Conservation (phyloP, 2,797 vertebrate species). For the Crax fasciolata region DNA sequence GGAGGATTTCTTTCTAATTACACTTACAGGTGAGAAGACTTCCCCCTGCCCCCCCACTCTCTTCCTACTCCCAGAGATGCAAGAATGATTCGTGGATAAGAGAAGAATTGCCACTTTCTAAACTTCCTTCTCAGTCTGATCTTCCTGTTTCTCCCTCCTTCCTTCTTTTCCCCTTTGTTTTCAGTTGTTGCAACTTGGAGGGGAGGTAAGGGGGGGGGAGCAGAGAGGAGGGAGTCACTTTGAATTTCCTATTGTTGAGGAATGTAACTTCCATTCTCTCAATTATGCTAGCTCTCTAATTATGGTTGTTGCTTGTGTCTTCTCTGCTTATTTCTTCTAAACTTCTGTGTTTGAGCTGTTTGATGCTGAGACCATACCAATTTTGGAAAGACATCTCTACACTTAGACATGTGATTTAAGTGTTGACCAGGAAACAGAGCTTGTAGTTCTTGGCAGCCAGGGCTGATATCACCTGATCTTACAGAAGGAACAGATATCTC, state of each 20-base stretch:
- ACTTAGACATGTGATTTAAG: neutral
- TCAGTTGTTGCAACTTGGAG: neutral
- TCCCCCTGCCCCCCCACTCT: no score
- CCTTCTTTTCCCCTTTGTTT: constrained; percentile 13
- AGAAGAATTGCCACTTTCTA: neutral
- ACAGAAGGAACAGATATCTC: neutral
- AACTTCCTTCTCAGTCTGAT: neutral
- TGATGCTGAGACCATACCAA: neutral
- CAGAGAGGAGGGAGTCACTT: neutral
- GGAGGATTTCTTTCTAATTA: constrained; percentile 29
- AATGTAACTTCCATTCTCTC: neutral
- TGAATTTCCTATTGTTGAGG: neutral
- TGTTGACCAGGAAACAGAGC: neutral
- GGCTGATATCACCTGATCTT: neutral
- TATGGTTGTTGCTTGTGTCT: neutral
- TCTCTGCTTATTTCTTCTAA: neutral
- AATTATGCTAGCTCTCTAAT: neutral
- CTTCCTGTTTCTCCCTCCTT: neutral
- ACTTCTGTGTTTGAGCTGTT: neutral
- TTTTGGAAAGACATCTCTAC: neutral
- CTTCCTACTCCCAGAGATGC: neutral
- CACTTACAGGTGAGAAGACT: constrained; percentile 33
- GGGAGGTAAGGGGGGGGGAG: neutral
- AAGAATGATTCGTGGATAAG: neutral
- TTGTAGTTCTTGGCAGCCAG: neutral